These are phyloP conservation scores for Dicyrtoma fusca DNA, from an alignment of 2,888 invertebrate genomes.

Conservation along the genomic window DNA sequence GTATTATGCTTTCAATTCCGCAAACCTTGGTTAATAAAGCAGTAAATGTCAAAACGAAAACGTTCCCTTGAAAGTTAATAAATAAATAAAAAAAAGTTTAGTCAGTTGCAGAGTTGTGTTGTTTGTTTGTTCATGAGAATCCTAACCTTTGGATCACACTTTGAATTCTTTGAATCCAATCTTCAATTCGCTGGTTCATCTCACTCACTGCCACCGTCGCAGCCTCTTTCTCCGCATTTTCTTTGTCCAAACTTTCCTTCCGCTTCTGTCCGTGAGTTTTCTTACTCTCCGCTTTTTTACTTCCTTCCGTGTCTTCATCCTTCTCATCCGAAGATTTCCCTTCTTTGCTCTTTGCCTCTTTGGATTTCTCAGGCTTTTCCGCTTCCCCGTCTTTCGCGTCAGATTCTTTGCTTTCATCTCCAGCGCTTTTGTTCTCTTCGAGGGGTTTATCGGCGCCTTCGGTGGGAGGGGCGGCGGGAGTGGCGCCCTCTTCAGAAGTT, in stretches of 20 bases:
- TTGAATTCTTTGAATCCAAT: conserved; percentile 52
- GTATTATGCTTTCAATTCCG: too few species aligned
- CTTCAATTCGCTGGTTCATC: conserved; percentile 47
- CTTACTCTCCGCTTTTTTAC: neutral
- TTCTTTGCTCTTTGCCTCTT: conserved; percentile 32
- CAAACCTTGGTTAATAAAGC: too few species aligned
- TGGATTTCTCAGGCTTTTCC: conserved; percentile 35
- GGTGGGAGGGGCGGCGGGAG: too few species aligned
- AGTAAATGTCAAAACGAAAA: too few species aligned
- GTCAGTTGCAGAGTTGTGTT: conserved; percentile 55
- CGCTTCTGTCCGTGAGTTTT: too few species aligned
- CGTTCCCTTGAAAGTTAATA: too few species aligned
- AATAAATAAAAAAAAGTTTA: neutral
- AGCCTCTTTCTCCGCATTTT: neutral
- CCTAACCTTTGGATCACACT: conserved; percentile 52
- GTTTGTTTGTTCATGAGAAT: conserved; percentile 22
- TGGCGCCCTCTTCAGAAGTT: neutral
- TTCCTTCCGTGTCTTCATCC: conserved; percentile 26
- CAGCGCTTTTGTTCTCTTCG: too few species aligned
- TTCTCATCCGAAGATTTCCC: conserved; percentile 27
- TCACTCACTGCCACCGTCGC: conserved; percentile 35
- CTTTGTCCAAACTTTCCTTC: too few species aligned
- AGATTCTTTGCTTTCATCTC: conserved; percentile 2
- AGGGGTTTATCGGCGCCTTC: too few species aligned
- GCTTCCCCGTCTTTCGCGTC: conserved; percentile 15